These are phyloP conservation scores for Smittia sp. DNA, from an alignment of 2,888 invertebrate genomes.

Conservation along the genomic window DNA sequence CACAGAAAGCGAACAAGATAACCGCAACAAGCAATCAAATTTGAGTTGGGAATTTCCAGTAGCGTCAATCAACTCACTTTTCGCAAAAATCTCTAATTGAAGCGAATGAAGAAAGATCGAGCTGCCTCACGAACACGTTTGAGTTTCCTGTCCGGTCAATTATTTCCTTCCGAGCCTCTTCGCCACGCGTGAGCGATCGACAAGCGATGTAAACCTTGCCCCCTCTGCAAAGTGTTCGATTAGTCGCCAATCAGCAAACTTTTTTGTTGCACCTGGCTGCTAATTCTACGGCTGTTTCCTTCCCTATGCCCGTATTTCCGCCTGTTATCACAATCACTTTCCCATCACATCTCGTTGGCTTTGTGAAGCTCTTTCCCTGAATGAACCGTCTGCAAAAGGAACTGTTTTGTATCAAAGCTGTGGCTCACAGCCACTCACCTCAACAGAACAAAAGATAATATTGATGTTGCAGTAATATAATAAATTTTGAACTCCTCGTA, in stretches of 20 bases:
- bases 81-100: conserved; percentile 58
- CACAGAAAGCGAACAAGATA: too few relatives aligned
- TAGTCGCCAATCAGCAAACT: too few relatives aligned
- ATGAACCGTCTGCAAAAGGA: too few relatives aligned
- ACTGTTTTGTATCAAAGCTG: too few relatives aligned
- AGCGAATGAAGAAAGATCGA: conserved; percentile 69
- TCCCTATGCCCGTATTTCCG: conserved; percentile 78
- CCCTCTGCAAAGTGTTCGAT: conserved; percentile 60
- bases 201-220: conserved; percentile 80
- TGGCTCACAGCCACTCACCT: too few relatives aligned
- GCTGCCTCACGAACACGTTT: conserved; percentile 69
- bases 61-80: too few relatives aligned
- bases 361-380: conserved; percentile 53
- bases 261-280: too few relatives aligned
- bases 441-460: too few relatives aligned
- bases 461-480: too few relatives aligned
- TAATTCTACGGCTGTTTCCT: conserved; percentile 68
- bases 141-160: conserved; percentile 68
- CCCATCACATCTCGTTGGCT: conserved; percentile 57
- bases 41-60: too few relatives aligned
- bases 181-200: conserved; percentile 68
- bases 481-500: too few relatives aligned
- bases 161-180: conserved; percentile 63
- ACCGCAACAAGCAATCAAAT: too few relatives aligned
- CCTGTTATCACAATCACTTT: conserved; percentile 76